Base-by-base conservation (phyloP, 1,140 invertebrate species). In the Panonychus citri region DNA sequence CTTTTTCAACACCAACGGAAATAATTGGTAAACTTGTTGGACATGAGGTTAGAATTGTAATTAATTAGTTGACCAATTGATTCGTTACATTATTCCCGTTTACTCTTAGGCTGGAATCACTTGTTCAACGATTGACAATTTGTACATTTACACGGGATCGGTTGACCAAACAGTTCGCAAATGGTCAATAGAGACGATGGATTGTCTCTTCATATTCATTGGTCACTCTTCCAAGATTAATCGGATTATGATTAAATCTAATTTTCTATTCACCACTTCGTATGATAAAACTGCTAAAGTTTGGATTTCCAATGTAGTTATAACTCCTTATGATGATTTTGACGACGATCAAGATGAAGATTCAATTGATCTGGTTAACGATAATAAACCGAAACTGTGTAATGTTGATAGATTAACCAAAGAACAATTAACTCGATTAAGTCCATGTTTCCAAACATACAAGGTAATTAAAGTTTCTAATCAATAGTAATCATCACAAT, bases 131-230 rank as follows among this genome's bases (percentile, higher is more conserved):
- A 70, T 76, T 17, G 66, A 69, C 40, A 73, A 75, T 53, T 70
- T 68, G 39, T 75, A 65, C 63, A 71, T 76, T 3, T 55, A 77
- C 17, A 74, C 73, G 15, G 74, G 74, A 55, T 70, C 71, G 49
- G 72, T 73, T 5, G 75, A 77, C 64, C 67, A 69, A 55, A 74
- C 74, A 12, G 65, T 77, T 34, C 64, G 72, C 51, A 75, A 76
- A 64, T 77, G 75, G 75, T 70, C 73, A 61, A 73, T 76, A 37
- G 68, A 68, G 53, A 70, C 68, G 28, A 74, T 69, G 53, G 69
- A 74, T 57, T 75, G 74, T 57, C 56, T 75, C 17, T 63, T 67
- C 25, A 66, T 73, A 5, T 69, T 71, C 57, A 61, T 61, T 10
- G 74, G 74, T 15, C 75, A 76, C 63, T 67, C 61, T 5, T 69